phyloP scores from a whole-genome alignment of 2,888 invertebrate genomes.

The Dascillus cervinus region DNA sequence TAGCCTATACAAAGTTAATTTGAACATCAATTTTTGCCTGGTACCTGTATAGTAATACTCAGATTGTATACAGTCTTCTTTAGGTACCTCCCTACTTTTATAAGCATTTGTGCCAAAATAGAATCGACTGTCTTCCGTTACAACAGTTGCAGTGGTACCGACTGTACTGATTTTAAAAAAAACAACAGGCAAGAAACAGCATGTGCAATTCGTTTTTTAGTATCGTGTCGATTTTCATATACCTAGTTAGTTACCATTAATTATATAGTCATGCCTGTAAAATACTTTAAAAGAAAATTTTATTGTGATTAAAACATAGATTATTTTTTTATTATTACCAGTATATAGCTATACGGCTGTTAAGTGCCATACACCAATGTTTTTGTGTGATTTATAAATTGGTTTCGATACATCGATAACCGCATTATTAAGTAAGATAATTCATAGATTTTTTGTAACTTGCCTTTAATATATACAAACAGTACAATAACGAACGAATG shows the following conservation, averaged over 20 bases:
- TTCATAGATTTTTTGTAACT: slow-evolving; percentile 23
- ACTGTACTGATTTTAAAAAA: no score
- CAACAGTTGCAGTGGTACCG: slow-evolving; percentile 31
- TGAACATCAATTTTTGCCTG: no score
- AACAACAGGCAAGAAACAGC: slow-evolving; percentile 37
- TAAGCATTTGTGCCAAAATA: slow-evolving; percentile 34
- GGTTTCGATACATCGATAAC: slow-evolving; percentile 33
- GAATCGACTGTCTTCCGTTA: slow-evolving; percentile 43
- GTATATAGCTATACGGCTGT: slow-evolving; percentile 19
- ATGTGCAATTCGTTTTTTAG: slow-evolving; percentile 31
- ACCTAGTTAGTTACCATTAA: slow-evolving; percentile 27
- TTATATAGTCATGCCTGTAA: slow-evolving; percentile 24
- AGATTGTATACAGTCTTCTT: slow-evolving; percentile 30
- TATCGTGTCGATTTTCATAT: slow-evolving; percentile 25
- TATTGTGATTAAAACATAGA: slow-evolving; percentile 26
- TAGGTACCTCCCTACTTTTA: slow-evolving; percentile 11
- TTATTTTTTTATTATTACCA: slow-evolving; percentile 18
- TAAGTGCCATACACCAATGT: slow-evolving; percentile 35
- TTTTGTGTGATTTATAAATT: slow-evolving; percentile 24
- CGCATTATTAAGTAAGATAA: slow-evolving; percentile 18
- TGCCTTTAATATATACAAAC: slow-evolving; percentile 35
- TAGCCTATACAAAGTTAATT: no score
- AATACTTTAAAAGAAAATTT: no score
- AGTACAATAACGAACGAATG: slow-evolving; percentile 35
- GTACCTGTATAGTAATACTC: slow-evolving; percentile 42